Base-by-base conservation (phyloP, 2,797 vertebrate genomes). In the Labroides dimidiatus region DNA sequence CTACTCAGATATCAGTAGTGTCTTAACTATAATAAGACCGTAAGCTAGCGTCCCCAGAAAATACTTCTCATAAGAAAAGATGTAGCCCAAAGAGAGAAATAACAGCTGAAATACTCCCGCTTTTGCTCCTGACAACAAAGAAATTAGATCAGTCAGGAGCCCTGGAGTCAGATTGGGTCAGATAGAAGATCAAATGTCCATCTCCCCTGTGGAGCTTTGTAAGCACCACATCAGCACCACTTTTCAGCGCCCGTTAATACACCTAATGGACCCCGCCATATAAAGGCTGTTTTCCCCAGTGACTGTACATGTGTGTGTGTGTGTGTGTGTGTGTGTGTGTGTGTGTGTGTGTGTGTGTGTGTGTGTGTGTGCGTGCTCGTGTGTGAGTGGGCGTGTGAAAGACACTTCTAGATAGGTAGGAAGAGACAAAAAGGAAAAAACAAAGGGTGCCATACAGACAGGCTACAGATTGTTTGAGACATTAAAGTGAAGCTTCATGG, bases 161-260 rank as follows among this genome's bases (percentile, higher is more conserved):
- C 75, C 75, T 50, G 82, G 89, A 89, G 90, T 89, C 89, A 89
- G 80, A 85, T 63, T 74, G 77, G 87, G 88, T 88, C 88, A 85
- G 78, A 83, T 62, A 84, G 83, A 82, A 86, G 91, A 92, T 93
- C 90, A 91, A 85, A 91, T 92, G 88, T 93, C 91, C 79, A 64
- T 82, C 87, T 91, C 89, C 90, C 90, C 86, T 51, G 80, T 78
- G 87, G 80, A 89, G 89, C 87, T 89, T 88, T 85, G 90, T 87
- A 91, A 92, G 90, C 89, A 90, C 78, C 87, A 77, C 87, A 91
- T 93, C 90, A 91, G 89, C 89, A 92, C 81, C 89, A 84, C 89
- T 90, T 90, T 90, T 91, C 90, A 90, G 86, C 91, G 86, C 75
- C 76, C 84, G 87, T 89, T 90, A 93, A 93, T 91, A 89, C 84